Conservation (phyloP, 2,797 vertebrate genomes). For the Manis pentadactyla region DNA sequence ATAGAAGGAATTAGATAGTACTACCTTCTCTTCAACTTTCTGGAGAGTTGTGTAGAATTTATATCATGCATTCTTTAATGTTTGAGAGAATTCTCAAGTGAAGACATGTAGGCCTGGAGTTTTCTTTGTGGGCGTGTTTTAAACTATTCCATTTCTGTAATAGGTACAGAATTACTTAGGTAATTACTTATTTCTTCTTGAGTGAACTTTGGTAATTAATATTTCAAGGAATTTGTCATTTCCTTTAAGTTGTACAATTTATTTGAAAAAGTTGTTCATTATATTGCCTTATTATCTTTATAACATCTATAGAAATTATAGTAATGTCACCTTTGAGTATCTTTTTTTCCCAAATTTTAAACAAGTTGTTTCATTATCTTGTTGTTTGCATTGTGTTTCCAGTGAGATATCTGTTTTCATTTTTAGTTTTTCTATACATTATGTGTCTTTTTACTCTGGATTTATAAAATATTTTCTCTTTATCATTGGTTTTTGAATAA, state of each 20-base stretch:
- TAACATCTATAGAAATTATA: background rate
- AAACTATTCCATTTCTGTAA: background rate
- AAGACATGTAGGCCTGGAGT: background rate
- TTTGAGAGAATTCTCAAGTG: background rate
- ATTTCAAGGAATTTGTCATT: background rate
- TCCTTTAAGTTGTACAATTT: background rate
- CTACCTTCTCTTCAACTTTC: background rate
- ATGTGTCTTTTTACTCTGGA: background rate
- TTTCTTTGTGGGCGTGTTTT: conserved; percentile 17
- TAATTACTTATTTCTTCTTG: background rate
- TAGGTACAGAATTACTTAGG: background rate
- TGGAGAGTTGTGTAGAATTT: background rate
- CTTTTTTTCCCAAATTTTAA: background rate
- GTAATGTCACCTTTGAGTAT: background rate
- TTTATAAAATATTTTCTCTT: conserved; percentile 17
- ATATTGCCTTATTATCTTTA: background rate
- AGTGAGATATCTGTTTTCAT: background rate
- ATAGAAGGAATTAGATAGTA: background rate
- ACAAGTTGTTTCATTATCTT: background rate
- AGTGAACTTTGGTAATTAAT: background rate
- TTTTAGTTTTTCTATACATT: background rate
- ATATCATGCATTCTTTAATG: background rate
- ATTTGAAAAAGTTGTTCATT: background rate
- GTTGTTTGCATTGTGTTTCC: background rate
- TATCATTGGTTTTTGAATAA: background rate